Evolutionary conservation across 2,888 invertebrate genomes (phyloP).

Genomic region (Ditula angustiorana): DNA sequence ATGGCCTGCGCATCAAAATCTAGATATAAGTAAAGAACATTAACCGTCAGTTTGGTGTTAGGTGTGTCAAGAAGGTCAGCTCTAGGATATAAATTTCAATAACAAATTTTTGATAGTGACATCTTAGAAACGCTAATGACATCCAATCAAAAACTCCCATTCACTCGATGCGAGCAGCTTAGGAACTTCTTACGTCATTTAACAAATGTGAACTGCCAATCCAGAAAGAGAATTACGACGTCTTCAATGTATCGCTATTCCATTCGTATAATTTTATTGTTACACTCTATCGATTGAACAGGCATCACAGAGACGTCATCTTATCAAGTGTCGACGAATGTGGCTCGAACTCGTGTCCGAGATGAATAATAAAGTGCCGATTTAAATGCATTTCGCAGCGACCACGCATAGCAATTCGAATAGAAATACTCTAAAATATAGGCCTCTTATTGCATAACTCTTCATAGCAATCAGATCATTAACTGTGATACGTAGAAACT

Average conservation of each 20-base stretch:
- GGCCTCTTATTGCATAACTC: slow-evolving; percentile 54
- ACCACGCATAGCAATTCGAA: slow-evolving; percentile 53
- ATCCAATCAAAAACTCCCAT: too few relatives aligned
- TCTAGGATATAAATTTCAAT: neutral
- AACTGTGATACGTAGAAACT: slow-evolving; percentile 25
- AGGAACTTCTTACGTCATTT: too few relatives aligned
- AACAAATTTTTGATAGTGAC: neutral
- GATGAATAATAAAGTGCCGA: slow-evolving; percentile 52
- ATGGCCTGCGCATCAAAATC: too few relatives aligned
- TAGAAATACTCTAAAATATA: slow-evolving; percentile 55
- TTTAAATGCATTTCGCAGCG: slow-evolving; percentile 55
- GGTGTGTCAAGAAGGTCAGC: neutral
- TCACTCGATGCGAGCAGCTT: too few relatives aligned
- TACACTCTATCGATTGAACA: neutral
- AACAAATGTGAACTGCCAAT: neutral
- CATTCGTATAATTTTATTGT: too few relatives aligned
- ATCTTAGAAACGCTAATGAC: neutral
- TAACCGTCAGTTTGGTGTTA: neutral
- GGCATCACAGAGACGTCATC: slow-evolving; percentile 10
- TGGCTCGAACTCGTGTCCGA: slow-evolving; percentile 43
- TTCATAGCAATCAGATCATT: slow-evolving; percentile 42
- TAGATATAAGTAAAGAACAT: neutral
- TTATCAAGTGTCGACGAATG: slow-evolving; percentile 17
- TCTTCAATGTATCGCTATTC: neutral
- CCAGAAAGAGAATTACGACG: neutral